Base-by-base conservation (phyloP, 1,140 invertebrate genomes). In the Drosophila elegans region DNA sequence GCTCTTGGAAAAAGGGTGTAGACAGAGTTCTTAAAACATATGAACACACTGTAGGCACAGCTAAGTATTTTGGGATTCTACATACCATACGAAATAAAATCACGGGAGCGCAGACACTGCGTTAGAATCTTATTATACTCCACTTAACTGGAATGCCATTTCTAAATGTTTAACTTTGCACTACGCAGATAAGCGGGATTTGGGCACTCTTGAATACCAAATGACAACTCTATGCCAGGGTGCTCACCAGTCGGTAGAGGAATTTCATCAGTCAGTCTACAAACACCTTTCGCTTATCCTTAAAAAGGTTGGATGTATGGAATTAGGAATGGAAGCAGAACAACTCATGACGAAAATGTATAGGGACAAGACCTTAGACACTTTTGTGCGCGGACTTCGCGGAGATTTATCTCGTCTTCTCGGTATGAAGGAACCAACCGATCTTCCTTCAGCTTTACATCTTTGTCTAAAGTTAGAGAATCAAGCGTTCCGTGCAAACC, bases 51-150 rank as follows among this genome's bases (percentile, higher is more conserved):
- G n/a, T n/a, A n/a, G n/a, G 21, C 60, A 12, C n/a, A 61, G 27
- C 67, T 38, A 75, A 67, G 45, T 75, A 81, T 49, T 78, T 66
- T n/a, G 63, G 56, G 0, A 78, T 72, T 2, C 42, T 68, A 44
- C 49, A 62, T 10, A 66, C 49, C 2, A 74, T 68, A 13, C 34
- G 73, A 2, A 74, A 68, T 11, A 75, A 78, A 44, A 75, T 73
- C 12, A 41, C 53, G 0, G 68, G 68, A 10, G 54, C 5, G 74
- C 61, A 1, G 67, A 78, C 25, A 39, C 41, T 3, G 72, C 55
- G 5, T 48, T 82, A 2, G 57, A 82, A 32, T 74, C 61, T 0
- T 76, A 69, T n/a, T 74, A 59, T 7, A 41, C 29, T 6, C 60
- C 73, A 1, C n/a, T 83, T 11, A 64, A 77, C 36, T 77, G 80